phyloP scores from a whole-genome alignment of 2,113 vertebrate genomes.

The Struthio camelus region DNA sequence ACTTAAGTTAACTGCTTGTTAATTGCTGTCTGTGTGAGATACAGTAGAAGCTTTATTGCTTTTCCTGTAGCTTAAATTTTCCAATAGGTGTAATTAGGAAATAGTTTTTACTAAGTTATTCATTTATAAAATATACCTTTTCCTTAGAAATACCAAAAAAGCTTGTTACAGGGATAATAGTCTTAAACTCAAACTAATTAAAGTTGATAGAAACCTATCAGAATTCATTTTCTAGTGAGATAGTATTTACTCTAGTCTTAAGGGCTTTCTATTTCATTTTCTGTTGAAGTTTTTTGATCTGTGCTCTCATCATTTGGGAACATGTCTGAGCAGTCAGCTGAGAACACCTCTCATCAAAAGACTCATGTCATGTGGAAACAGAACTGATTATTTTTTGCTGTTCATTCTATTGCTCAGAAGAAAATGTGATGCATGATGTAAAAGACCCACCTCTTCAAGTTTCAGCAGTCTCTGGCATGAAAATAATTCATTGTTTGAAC shows the following conservation, averaged over 20 bases:
- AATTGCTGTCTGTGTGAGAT: slow-evolving; percentile 25
- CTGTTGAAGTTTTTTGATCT: neutral
- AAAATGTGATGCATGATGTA: neutral
- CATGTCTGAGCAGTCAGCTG: slow-evolving; percentile 8
- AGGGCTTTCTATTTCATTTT: slow-evolving; percentile 39
- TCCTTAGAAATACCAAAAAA: neutral
- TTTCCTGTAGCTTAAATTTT: slow-evolving; percentile 38
- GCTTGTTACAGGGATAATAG: neutral
- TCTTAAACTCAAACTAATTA: slow-evolving; percentile 27
- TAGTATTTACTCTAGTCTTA: slow-evolving; percentile 19
- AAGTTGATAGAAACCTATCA: slow-evolving; percentile 15
- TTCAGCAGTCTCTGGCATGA: neutral
- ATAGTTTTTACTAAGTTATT: slow-evolving; percentile 14
- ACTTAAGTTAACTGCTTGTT: slow-evolving; percentile 33
- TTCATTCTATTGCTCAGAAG: neutral
- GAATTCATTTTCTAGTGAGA: neutral
- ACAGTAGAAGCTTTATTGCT: neutral
- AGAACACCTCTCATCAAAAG: neutral
- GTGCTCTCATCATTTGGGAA: neutral
- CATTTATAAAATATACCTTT: slow-evolving; percentile 10
- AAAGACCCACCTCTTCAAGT: slow-evolving; percentile 4
- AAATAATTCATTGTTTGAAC: neutral
- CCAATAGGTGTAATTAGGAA: slow-evolving; percentile 25
- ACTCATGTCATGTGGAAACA: neutral
- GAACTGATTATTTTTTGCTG: neutral